A percentile compares a stretch with the other conserved stretches of the same genome.
These are phyloP conservation scores for Odontothrips loti DNA, from an alignment of 2,888 invertebrate species.

Conservation along the genomic window DNA sequence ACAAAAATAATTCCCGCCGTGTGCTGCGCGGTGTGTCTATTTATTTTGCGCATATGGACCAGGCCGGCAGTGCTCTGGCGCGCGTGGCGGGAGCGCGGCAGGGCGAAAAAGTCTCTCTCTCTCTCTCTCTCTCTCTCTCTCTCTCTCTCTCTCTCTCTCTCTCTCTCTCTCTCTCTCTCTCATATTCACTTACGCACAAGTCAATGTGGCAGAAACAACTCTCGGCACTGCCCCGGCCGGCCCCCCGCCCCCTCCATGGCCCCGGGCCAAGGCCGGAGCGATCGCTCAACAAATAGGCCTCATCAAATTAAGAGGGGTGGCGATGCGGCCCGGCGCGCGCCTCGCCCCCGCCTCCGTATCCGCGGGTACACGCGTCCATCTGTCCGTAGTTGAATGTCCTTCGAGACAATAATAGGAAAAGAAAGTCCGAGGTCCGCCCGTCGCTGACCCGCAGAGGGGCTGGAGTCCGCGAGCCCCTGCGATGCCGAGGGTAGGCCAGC, in stretches of 20 bases:
- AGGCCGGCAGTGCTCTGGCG: background rate
- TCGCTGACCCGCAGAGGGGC: too few species aligned
- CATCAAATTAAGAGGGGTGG: slow-evolving; percentile 19
- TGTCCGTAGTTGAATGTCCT: background rate
- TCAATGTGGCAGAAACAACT: background rate
- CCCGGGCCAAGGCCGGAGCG: background rate
- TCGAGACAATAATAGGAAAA: too few species aligned
- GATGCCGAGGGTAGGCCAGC: too few species aligned
- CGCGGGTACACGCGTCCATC: background rate
- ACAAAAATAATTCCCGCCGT: background rate
- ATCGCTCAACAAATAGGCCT: background rate
- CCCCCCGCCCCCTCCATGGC: background rate
- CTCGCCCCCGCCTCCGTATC: background rate
- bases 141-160: too few species aligned
- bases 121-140: too few species aligned
- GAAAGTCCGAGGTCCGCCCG: too few species aligned
- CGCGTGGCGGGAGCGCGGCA: background rate
- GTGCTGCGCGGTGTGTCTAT: background rate
- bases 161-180: too few species aligned
- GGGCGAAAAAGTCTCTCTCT: background rate
- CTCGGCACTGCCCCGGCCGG: background rate
- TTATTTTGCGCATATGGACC: background rate
- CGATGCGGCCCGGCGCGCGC: background rate
- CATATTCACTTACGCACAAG: background rate
- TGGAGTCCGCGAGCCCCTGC: too few species aligned